Evolutionary conservation across 2,113 vertebrate genomes (phyloP), one percentile per base, ranked within the genome.

Genomic region (Aegotheles bennettii): DNA sequence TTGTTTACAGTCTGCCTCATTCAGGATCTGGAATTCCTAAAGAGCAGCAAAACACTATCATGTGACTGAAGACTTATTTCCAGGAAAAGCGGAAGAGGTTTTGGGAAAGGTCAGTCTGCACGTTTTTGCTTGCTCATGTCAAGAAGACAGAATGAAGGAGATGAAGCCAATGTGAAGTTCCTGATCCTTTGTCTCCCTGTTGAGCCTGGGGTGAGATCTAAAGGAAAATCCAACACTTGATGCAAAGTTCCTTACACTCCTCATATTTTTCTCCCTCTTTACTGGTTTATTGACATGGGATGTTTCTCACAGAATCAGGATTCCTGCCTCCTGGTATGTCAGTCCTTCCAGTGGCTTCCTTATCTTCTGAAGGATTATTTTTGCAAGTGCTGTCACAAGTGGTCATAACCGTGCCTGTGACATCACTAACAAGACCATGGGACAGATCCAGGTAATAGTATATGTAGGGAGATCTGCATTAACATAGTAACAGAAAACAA

Each of bases 1-100:
- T 96, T 97, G 96, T 97, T 97, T 97, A 97, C 94, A 87, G 73
- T 94, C 89, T 95, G 94, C 87, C 84, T 94, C 76, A 92, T 91
- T 90, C 70, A 90, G 94, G 88, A 87, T 92, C 86, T 97, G 94
- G 92, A 96, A 97, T 97, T 97, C 97, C 89, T 97, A 40, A 97
- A 97, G 94, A 96, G 96, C 83, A 94, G 90, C 94, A 97, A 97
- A 97, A 96, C 90, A 93, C 67, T 90, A 42, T 53, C 96, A 96
- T 94, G 97, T 97, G 97, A 96, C 89, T 35, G 18, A 87, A 75
- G 68, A 42, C 28, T 86, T 95, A 91, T 95, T 97, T 97, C 96
- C 87, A 97, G 96, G 95, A 96, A 96, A 97, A 90, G 77, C 2
- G 71, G 92, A 96, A 97, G 74, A 75, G 31, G 25, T 76, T 95